Base-by-base conservation (phyloP, 2,888 invertebrate genomes). In the Zootermopsis nevadensis region DNA sequence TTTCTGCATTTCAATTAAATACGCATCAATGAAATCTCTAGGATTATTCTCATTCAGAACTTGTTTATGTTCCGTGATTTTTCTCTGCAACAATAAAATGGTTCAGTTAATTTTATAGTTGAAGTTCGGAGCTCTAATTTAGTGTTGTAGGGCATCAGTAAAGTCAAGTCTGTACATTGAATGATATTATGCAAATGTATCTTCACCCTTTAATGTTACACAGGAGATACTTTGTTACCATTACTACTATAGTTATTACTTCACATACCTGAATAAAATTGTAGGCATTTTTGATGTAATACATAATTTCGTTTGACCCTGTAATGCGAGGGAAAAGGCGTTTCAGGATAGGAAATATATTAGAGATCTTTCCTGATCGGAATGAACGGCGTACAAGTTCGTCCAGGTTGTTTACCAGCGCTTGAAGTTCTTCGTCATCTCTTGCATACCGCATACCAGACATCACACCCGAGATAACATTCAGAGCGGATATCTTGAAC, bases 381-480 rank as follows among this genome's bases (percentile, higher is more conserved):
- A 3, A 0, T 27, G n/a, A n/a, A 8, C 12, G 8, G n/a, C 60
- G 60, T 0, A n/a, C 8, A 6, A n/a, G 8, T 10, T n/a, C 8
- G 10, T 60, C n/a, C 7, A 60, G 1, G 60, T 2, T 27, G 12
- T n/a, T 7, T n/a, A 82, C 33, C 24, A 77, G 55, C 19, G 82
- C 3, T 19, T 27, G 66, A 8, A 85, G 79, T 19, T 81, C 77
- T 10, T 53, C 77, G 77, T 86, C 85, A 60, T 84, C 76, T 19
- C 79, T 82, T 24, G 82, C 42, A 82, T 83, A 85, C 27, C 85
- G 80, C 19, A 74, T 79, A 31, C 86, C 86, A 22, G 85, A 85
- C 83, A 86, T 84, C 55, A 86, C 81, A 0, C 82, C 83, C 86
- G 86, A 86, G 15, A 86, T 83, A 0, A 86, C 85, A 81, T 86